A percentile compares a stretch with the other conserved stretches of the same genome.
Evolutionary conservation across 2,797 vertebrate genomes (phyloP).

Genomic region (Tapera naevia): DNA sequence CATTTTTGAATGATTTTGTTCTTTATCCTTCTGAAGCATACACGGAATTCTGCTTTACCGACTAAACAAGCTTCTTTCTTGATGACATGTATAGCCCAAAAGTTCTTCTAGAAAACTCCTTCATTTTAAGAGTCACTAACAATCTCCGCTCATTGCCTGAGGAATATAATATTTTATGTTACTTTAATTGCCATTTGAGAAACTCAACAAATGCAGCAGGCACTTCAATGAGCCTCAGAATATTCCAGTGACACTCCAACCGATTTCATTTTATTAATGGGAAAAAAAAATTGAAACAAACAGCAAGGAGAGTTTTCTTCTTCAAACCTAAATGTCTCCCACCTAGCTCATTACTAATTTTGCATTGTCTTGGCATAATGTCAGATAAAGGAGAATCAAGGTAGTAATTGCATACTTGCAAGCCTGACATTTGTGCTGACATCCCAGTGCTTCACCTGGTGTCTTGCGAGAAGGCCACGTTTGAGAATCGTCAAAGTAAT

Average conservation of each 20-base stretch:
- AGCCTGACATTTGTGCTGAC: background rate
- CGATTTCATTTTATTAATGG: background rate
- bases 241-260: background rate
- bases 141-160: background rate
- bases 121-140: background rate
- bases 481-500: background rate
- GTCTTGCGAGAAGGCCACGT: background rate
- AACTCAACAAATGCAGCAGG: background rate
- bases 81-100: background rate
- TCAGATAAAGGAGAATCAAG: background rate
- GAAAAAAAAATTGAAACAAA: background rate
- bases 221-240: background rate
- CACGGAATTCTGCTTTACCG: background rate
- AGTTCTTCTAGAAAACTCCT: background rate
- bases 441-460: background rate
- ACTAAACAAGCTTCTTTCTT: background rate
- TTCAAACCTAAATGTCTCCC: background rate
- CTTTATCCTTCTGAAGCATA: background rate
- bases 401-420: background rate
- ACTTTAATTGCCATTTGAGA: background rate
- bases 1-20: background rate
- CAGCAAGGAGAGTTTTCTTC: background rate
- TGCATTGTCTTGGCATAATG: background rate
- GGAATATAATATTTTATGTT: background rate
- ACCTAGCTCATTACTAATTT: background rate